Evolutionary conservation across 2,888 invertebrate species (phyloP).

Genomic region (Prosopocoilus inquinatus): DNA sequence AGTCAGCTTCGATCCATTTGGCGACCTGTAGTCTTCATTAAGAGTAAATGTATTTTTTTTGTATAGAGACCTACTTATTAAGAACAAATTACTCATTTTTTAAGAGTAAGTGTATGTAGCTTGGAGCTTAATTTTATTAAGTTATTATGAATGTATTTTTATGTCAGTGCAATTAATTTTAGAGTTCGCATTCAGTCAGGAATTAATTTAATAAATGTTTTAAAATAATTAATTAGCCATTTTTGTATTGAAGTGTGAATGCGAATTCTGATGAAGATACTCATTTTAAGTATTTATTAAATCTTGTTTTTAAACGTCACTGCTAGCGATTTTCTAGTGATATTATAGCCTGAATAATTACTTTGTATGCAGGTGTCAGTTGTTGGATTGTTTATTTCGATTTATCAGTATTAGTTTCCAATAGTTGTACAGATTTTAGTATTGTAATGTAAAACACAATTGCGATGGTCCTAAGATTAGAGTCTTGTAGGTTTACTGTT

Average conservation of each 20-base stretch:
- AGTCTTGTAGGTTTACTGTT: too few relatives aligned
- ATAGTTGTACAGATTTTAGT: too few relatives aligned
- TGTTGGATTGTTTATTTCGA: too few relatives aligned
- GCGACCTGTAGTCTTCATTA: constrained; percentile 45
- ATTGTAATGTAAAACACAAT: too few relatives aligned
- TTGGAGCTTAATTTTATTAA: constrained; percentile 2
- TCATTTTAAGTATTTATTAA: constrained; percentile 1
- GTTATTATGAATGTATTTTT: neutral
- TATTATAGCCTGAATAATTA: too few relatives aligned
- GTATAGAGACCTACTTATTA: constrained; percentile 5
- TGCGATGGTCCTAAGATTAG: too few relatives aligned
- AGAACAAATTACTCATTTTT: neutral
- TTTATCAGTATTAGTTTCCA: too few relatives aligned
- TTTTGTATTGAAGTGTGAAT: neutral
- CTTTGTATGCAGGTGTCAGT: too few relatives aligned
- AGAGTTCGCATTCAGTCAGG: too few relatives aligned
- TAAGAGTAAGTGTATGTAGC: neutral
- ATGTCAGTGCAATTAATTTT: constrained; percentile 1
- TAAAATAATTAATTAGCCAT: too few relatives aligned
- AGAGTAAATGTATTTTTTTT: constrained; percentile 16
- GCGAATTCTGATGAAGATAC: neutral
- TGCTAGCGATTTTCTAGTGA: too few relatives aligned
- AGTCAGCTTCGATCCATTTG: constrained; percentile 50
- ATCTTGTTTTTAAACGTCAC: neutral
- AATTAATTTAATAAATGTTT: too few relatives aligned